These are phyloP conservation scores for Drosophila tsacasi DNA, from an alignment of 1,140 invertebrate species.

Conservation along the genomic window DNA sequence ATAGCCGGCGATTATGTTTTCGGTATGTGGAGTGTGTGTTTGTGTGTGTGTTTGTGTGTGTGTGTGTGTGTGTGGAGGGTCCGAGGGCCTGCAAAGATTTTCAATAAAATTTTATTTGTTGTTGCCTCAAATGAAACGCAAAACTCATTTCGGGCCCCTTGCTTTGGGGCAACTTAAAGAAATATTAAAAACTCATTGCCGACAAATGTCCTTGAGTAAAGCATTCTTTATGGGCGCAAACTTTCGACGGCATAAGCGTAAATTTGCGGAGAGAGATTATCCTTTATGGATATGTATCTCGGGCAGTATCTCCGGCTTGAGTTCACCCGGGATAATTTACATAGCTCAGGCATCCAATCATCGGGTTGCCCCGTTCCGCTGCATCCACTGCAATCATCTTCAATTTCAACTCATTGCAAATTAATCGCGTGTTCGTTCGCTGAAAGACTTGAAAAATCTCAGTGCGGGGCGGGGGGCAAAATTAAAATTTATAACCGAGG, in stretches of 20 bases:
- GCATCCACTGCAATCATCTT: constrained; percentile 65
- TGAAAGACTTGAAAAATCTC: constrained; percentile 29
- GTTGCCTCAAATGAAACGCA: constrained; percentile 60
- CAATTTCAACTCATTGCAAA: constrained; percentile 79
- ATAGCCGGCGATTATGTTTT: constrained; percentile 73
- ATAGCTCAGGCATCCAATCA: constrained; percentile 9
- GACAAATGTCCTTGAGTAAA: constrained; percentile 48
- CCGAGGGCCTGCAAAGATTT: constrained; percentile 52
- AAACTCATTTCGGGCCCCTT: constrained; percentile 55
- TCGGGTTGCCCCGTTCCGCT: not conserved
- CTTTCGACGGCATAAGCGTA: constrained; percentile 37
- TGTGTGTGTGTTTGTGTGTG: not conserved
- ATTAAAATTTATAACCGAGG: constrained; percentile 80
- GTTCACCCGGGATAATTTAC: constrained; percentile 19
- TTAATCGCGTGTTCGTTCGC: constrained; percentile 62
- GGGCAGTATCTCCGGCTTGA: not conserved
- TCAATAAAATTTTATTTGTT: constrained; percentile 78
- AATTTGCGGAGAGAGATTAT: constrained; percentile 56
- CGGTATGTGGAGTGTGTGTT: constrained; percentile 46
- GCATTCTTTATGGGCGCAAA: constrained; percentile 42
- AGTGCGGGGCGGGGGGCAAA: constrained; percentile 21
- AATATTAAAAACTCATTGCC: constrained; percentile 73
- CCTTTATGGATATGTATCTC: constrained; percentile 39
- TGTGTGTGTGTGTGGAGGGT: not conserved
- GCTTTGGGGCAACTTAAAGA: constrained; percentile 36